A percentile compares a stretch with the other conserved stretches of the same genome.
These are phyloP conservation scores for Aselliscus stoliczkanus DNA, from an alignment of 2,797 vertebrate genomes.

Conservation along the genomic window DNA sequence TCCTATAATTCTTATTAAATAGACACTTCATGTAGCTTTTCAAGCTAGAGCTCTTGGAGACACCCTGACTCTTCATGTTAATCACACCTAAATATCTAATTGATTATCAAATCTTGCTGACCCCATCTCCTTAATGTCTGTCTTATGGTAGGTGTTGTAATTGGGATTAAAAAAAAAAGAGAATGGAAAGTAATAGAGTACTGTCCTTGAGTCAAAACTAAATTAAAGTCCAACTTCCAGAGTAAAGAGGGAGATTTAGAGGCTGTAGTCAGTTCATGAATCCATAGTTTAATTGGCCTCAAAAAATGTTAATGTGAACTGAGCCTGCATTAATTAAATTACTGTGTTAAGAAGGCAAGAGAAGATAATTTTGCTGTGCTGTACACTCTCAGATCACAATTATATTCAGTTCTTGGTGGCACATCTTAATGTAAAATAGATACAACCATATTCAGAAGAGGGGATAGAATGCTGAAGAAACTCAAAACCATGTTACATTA, in stretches of 20 bases:
- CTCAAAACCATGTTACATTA: background rate
- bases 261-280: background rate
- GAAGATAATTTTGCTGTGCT: background rate
- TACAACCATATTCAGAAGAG: background rate
- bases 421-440: slow-evolving; percentile 24
- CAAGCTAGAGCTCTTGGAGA: background rate
- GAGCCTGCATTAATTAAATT: background rate
- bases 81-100: background rate
- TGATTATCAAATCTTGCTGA: background rate
- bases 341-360: background rate
- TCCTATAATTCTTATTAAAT: background rate
- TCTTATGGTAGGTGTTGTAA: background rate
- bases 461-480: background rate
- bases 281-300: background rate
- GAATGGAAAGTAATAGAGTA: background rate
- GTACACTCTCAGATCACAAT: background rate
- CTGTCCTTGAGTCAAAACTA: background rate
- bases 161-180: background rate
- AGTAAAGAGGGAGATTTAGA: background rate
- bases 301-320: background rate
- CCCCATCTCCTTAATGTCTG: background rate
- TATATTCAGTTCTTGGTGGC: background rate
- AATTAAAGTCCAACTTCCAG: slow-evolving; percentile 18
- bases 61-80: background rate
- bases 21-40: background rate